Evolutionary conservation across 2,113 vertebrate species (phyloP).

Genomic region (Eubucco bourcierii): DNA sequence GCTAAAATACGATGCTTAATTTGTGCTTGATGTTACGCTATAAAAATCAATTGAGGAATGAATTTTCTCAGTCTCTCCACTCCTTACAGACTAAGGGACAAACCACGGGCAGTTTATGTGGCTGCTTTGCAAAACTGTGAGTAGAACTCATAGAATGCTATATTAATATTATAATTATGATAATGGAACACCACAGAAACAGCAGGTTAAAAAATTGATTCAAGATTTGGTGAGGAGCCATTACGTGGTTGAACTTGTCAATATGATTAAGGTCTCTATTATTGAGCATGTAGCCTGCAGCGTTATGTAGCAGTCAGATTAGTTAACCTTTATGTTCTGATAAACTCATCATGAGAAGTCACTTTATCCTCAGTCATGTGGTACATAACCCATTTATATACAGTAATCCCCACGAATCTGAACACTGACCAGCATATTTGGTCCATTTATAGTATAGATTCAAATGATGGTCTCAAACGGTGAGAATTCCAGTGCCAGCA

Average conservation of each 20-base stretch:
- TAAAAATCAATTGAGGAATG: neutral
- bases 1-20: neutral
- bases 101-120: neutral
- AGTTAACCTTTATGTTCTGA: neutral
- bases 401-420: neutral
- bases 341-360: accelerated
- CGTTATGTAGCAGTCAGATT: neutral
- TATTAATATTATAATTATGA: neutral
- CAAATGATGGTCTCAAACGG: neutral
- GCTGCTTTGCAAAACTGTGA: neutral
- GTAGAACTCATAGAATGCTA: neutral
- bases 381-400: neutral
- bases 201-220: neutral
- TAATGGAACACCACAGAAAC: neutral
- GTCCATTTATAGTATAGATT: neutral
- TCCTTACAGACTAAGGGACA: neutral
- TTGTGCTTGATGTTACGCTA: neutral
- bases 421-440: neutral
- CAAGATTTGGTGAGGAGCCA: neutral
- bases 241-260: neutral
- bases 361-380: neutral
- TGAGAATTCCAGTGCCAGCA: neutral
- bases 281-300: neutral
- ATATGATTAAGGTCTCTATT: neutral
- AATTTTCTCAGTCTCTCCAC: neutral